These are phyloP conservation scores for Cromileptes altivelis DNA, from an alignment of 2,113 vertebrate species.

Conservation along the genomic window DNA sequence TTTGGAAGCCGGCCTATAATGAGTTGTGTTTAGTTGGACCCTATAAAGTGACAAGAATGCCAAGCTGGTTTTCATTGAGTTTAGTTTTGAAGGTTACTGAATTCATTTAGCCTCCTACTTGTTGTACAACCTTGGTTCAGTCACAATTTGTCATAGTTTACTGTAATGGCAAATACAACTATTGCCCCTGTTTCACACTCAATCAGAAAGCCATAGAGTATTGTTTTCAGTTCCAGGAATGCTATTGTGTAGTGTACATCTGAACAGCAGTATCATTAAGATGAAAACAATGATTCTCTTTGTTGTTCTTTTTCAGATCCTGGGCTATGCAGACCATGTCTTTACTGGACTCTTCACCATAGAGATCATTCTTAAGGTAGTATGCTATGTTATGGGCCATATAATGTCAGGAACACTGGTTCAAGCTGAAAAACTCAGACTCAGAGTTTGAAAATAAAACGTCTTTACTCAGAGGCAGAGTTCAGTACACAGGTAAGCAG, in stretches of 20 bases:
- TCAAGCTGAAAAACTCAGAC: too few species aligned
- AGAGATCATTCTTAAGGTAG: conserved; percentile 99
- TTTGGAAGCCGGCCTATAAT: background rate
- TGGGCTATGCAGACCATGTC: conserved; percentile 99
- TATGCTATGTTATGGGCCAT: background rate
- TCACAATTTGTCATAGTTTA: background rate
- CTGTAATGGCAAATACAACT: background rate
- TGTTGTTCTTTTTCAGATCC: conserved; percentile 88
- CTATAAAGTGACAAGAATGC: background rate
- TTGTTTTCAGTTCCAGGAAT: background rate
- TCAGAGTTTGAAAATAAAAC: too few species aligned
- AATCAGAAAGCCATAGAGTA: background rate
- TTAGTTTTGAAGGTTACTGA: background rate
- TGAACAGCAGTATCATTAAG: background rate
- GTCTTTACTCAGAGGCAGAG: too few species aligned
- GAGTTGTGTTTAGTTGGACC: background rate
- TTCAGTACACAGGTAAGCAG: too few species aligned
- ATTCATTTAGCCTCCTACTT: background rate
- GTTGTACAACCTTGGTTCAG: background rate
- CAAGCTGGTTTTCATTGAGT: background rate
- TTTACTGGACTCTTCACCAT: conserved; percentile 99
- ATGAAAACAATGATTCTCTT: background rate
- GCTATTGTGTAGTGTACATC: background rate
- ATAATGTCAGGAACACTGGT: background rate
- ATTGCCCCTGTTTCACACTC: background rate